Base-by-base conservation (phyloP, 2,797 vertebrate genomes). In the Alectoris magna region DNA sequence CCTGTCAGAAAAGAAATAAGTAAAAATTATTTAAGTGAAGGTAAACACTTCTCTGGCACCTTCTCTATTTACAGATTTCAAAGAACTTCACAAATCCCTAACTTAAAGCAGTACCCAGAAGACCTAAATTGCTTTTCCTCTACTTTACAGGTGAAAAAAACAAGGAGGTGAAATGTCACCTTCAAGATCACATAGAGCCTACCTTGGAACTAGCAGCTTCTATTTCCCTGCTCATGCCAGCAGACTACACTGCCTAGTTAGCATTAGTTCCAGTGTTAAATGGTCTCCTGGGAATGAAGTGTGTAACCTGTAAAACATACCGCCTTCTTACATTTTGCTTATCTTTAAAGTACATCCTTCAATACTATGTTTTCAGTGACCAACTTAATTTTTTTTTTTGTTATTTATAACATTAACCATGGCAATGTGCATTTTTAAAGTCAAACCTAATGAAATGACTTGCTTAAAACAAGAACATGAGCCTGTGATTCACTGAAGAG, bases 401-500 rank as follows among this genome's bases (percentile, higher is more conserved):
- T 71, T 5, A 88, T 89, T 94, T 86, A 62, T 56, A 76, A 70
- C 23, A 58, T 62, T 90, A 87, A 67, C 87, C 46, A 79, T 11
- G 21, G 27, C 23, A 68, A 91, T 48, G 63, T 93, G 49, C 0
- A 73, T 90, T 91, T 79, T 62, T 46, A 2, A 94, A 94, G 69
- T 51, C 46, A 91, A 71, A 74, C 91, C 72, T 93, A 93, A 91
- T 89, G 63, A 94, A 95, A 91, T 79, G 43, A 58, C 68, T 73
- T 90, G 60, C 19, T 93, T 92, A 69, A 80, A 91, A 70, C 23
- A 86, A 88, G 77, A 90, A 80, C 18, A 44, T 92, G 80, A 90
- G 24, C 60, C 72, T 89, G 48, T 88, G 71, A 90, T 93, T 86
- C 75, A 69, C 9, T 73, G 72, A 83, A 93, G 41, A 39, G 69